Evolutionary conservation across 2,113 vertebrate species (phyloP).

Genomic region (rabbit (Oryctolagus cuniculus)): DNA sequence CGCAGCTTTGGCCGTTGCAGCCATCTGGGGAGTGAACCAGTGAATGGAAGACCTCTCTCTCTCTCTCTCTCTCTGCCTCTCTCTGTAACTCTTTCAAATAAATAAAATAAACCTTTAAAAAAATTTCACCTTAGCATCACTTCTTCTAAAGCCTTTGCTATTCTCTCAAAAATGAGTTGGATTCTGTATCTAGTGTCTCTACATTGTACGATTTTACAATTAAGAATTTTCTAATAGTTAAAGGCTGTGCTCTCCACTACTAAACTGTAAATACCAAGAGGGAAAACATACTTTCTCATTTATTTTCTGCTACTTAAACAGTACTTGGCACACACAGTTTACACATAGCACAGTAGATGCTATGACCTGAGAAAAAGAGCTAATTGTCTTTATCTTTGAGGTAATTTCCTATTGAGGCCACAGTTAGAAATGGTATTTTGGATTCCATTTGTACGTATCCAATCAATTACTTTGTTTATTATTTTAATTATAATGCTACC

Average conservation of each 20-base stretch:
- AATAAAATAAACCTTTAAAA: no score
- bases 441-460: not conserved
- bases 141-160: not conserved
- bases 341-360: not conserved
- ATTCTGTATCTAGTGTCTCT: not conserved
- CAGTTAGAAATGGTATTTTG: not conserved
- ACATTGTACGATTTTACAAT: not conserved
- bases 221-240: conserved; percentile 25
- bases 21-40: no score
- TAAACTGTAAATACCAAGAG: not conserved
- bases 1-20: no score
- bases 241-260: not conserved
- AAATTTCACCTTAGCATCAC: not conserved
- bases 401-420: not conserved
- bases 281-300: not conserved
- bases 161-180: not conserved
- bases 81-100: no score
- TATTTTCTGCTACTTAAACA: not conserved
- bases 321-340: not conserved
- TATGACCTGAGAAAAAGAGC: not conserved
- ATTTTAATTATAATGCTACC: not conserved
- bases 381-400: not conserved
- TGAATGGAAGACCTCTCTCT: no score
- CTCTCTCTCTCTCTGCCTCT: no score
- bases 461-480: conserved; percentile 4